A percentile compares a stretch with the other conserved stretches of the same genome.
These are phyloP conservation scores for Oophaga sylvatica DNA, from an alignment of 2,797 vertebrate genomes.

Conservation along the genomic window DNA sequence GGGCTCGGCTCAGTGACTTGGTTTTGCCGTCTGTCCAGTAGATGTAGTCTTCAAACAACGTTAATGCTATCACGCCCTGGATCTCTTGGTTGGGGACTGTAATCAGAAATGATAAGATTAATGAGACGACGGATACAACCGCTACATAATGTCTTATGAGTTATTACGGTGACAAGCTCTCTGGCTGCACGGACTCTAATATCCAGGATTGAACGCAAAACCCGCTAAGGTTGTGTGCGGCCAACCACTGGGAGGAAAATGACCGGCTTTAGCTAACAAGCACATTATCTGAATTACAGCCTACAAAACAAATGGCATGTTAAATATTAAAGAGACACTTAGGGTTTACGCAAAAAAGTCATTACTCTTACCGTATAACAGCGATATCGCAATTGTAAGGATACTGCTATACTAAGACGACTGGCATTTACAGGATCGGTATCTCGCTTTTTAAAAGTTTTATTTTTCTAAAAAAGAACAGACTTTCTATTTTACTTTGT, in stretches of 20 bases:
- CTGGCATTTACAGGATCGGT: not conserved
- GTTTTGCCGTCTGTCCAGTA: constrained; percentile 99
- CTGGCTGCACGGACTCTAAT: constrained; percentile 61
- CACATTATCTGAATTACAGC: constrained; percentile 31
- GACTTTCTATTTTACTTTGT: no score
- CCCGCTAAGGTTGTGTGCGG: constrained; percentile 59
- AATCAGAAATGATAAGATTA: constrained; percentile 75
- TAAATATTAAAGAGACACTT: constrained; percentile 28
- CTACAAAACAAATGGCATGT: constrained; percentile 48
- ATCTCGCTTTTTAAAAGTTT: no score
- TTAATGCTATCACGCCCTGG: constrained; percentile 94
- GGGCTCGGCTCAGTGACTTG: constrained; percentile 92
- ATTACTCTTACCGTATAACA: not conserved
- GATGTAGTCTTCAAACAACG: constrained; percentile 96
- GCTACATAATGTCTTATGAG: constrained; percentile 65
- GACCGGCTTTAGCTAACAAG: constrained; percentile 53
- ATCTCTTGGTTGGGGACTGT: constrained; percentile 94
- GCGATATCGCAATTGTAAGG: not conserved
- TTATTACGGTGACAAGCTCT: constrained; percentile 69
- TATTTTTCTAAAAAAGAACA: no score
- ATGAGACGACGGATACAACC: constrained; percentile 68
- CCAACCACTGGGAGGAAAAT: constrained; percentile 62
- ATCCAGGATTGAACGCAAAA: constrained; percentile 57
- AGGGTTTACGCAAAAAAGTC: not conserved
- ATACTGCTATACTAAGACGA: not conserved